Conservation (phyloP, 2,797 vertebrate genomes). For the Coranthus polyacanthus region DNA sequence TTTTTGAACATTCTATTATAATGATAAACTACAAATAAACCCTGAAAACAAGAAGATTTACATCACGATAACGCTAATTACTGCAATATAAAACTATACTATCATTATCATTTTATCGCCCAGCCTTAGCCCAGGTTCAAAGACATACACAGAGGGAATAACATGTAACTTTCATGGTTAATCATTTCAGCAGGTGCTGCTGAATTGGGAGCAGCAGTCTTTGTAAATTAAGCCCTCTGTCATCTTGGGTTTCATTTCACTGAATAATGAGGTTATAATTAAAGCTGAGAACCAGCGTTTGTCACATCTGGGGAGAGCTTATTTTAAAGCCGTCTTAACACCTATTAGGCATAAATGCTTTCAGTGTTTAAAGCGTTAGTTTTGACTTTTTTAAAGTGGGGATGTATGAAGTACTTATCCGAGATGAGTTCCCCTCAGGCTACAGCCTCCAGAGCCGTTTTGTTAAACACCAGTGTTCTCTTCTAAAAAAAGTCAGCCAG, state of each 20-base stretch:
- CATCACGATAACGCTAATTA: too few relatives aligned
- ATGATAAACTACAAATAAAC: too few relatives aligned
- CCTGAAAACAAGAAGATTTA: too few relatives aligned
- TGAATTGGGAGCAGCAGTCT: conserved; percentile 32
- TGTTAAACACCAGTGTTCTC: too few relatives aligned
- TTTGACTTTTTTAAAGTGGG: too few relatives aligned
- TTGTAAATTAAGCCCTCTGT: conserved; percentile 25
- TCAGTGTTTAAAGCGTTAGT: conserved; percentile 2
- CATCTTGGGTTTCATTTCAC: conserved; percentile 27
- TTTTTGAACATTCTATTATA: too few relatives aligned
- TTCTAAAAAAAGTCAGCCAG: too few relatives aligned
- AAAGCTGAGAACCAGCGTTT: conserved; percentile 26
- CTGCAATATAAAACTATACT: too few relatives aligned
- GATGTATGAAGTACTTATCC: too few relatives aligned
- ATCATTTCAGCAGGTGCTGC: conserved; percentile 38
- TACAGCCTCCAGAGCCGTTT: too few relatives aligned
- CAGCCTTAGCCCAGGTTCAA: not conserved
- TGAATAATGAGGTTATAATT: conserved; percentile 48
- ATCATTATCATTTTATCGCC: too few relatives aligned
- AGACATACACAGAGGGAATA: not conserved
- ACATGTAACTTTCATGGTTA: not conserved
- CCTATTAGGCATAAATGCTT: conserved; percentile 16
- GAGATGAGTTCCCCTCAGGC: too few relatives aligned
- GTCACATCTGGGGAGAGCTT: conserved; percentile 23
- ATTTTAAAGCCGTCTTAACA: conserved; percentile 11